Evolutionary conservation across 1,140 invertebrate species (phyloP), one percentile per base, ranked within the genome.

Genomic region (Diorhabda elongata): DNA sequence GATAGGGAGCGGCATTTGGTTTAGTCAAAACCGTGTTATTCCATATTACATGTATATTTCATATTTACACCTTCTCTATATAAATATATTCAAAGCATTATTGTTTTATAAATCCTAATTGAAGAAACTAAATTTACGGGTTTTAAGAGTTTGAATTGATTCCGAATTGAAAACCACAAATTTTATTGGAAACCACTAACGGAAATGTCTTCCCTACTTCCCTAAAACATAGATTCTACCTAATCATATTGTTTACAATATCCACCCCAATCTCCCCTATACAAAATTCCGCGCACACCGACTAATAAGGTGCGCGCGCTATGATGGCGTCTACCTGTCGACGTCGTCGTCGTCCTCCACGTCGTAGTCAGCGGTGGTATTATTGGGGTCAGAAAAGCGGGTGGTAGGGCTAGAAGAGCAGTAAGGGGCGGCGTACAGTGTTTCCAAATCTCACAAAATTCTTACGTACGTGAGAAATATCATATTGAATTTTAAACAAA

Each of bases 271-370:
- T 52, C 47, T 2, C 47, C 47, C 47, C 47, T 52, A 52, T 52
- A n/a, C 6, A 52, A 52, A 52, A 26, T 8, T 52, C 47, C 11
- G 61, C 61, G 61, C 61, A 62, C 61, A 42, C 42, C 61, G 9
- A 9, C 43, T n/a, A 26, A n/a, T 11, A 62, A 62, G 61, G 61
- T 62, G 61, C 61, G 61, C 61, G 61, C 61, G 61, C 61, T 62
- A 42, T 44, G 61, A 11, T 62, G 61, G 61, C 61, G 61, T 62
- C 61, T 62, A 62, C 61, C 61, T 62, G 61, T 44, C 61, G 61
- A 44, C 61, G 61, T 8, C 6, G 61, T 26, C 41, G 58, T 42
- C 61, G 61, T 52, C 47, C 47, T 4, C 3, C 47, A 52, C 47
- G 47, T 52, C 47, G 47, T 52, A 52, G 47, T n/a, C 47, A n/a